Base-by-base conservation (phyloP, 2,797 vertebrate genomes). In the Astyanax mexicanus region DNA sequence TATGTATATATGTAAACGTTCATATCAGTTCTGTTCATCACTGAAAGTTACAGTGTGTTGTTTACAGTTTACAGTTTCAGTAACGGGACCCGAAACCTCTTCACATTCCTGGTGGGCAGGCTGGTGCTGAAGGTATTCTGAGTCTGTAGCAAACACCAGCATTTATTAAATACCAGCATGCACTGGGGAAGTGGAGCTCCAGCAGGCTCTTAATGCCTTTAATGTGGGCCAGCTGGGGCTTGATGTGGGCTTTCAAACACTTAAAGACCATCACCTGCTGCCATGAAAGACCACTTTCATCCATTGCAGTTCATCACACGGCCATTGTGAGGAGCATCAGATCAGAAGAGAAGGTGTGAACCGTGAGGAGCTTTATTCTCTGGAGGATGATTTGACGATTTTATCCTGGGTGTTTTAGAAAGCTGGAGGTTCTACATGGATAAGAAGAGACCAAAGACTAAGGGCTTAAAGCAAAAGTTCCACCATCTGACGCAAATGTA, bases 181-280 rank as follows among this genome's bases (percentile, higher is more conserved):
- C 44, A 57, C 42, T 21, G 44, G 35, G 54, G 61, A 75, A 69
- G 52, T 49, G 66, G 27, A 68, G 51, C 69, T 35, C 61, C 75
- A 65, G 55, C 69, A 29, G 4, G 58, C 29, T 38, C 13, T 45
- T 17, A 47, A 60, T 6, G 40, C 72, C 65, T 80, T 68, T 66
- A 45, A 73, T 76, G 73, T 69, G 38, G 57, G 55, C 52, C n/a
- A 38, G 52, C 77, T 35, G 71, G 57, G 45, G 75, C 73, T 81
- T 81, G 73, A 83, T 78, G 75, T 81, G 78, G 79, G 79, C 58
- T 78, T 45, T 47, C 40, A 69, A 40, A 58, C 49, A 75, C 75
- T 72, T 79, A 60, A 47, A 69, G 35, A 58, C 55, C 64, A 47
- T 73, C 81, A 80, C 71, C 81, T 78, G 74, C 81, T 42, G 35